Evolutionary conservation across 2,113 vertebrate genomes (phyloP).

Genomic region (Poecilia latipinna): DNA sequence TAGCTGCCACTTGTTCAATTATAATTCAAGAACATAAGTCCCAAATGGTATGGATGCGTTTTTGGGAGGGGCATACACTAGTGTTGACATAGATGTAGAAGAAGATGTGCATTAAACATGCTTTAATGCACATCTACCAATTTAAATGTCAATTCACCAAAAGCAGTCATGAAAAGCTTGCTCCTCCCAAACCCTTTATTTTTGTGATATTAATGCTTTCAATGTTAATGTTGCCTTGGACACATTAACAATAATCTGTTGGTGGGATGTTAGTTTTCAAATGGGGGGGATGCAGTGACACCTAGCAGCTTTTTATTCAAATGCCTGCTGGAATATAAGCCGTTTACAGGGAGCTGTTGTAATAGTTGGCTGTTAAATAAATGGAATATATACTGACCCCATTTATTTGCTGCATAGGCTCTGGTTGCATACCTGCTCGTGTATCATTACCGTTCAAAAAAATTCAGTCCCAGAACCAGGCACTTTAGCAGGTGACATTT

Average conservation of each 20-base stretch:
- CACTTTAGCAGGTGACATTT: background rate
- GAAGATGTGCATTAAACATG: too few relatives aligned
- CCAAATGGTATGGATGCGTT: background rate
- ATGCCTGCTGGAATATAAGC: background rate
- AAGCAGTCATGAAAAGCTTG: background rate
- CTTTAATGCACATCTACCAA: too few relatives aligned
- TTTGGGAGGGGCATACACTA: too few relatives aligned
- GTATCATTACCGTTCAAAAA: background rate
- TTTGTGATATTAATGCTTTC: background rate
- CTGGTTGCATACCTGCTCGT: background rate
- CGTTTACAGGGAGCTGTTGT: background rate
- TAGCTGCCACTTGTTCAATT: background rate
- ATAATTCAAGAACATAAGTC: background rate
- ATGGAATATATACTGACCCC: background rate
- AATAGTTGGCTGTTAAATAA: background rate
- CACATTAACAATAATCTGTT: background rate
- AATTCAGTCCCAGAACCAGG: background rate
- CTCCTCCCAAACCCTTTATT: background rate
- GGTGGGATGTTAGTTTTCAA: background rate
- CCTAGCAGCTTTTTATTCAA: background rate
- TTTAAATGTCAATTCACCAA: too few relatives aligned
- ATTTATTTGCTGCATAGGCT: background rate
- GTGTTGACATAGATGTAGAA: too few relatives aligned
- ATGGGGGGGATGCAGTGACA: background rate
- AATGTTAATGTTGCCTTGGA: background rate